These are phyloP conservation scores for Uropsilus gracilis DNA, from an alignment of 2,113 vertebrate species.

Conservation along the genomic window DNA sequence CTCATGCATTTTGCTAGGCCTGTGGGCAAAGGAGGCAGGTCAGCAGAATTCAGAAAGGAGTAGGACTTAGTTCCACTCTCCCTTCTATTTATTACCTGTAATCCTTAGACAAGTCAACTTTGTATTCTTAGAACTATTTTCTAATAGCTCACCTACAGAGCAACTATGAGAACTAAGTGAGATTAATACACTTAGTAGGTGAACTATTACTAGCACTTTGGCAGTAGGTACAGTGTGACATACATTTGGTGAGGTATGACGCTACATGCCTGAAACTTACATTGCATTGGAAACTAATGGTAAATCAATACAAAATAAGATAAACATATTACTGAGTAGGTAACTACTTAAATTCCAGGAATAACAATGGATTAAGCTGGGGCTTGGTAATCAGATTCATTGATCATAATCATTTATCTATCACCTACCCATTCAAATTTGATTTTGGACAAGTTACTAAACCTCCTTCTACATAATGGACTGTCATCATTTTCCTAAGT, in stretches of 20 bases:
- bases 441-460: background rate
- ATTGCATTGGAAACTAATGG: no score
- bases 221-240: no score
- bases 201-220: no score
- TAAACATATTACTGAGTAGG: background rate
- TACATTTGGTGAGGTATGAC: no score
- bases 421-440: background rate
- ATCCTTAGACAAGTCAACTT: background rate
- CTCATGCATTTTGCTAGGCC: background rate
- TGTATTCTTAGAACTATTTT: background rate
- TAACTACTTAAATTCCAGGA: background rate
- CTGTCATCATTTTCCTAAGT: background rate
- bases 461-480: background rate
- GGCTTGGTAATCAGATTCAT: background rate
- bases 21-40: accelerated
- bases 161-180: background rate
- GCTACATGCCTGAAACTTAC: no score
- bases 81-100: background rate
- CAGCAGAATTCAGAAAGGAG: background rate
- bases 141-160: background rate
- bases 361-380: background rate
- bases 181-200: no score
- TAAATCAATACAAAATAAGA: no score
- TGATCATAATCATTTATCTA: background rate
- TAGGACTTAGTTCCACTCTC: no score